phyloP scores from a whole-genome alignment of 2,797 vertebrate genomes.

The Acrocephalus scirpaceus region DNA sequence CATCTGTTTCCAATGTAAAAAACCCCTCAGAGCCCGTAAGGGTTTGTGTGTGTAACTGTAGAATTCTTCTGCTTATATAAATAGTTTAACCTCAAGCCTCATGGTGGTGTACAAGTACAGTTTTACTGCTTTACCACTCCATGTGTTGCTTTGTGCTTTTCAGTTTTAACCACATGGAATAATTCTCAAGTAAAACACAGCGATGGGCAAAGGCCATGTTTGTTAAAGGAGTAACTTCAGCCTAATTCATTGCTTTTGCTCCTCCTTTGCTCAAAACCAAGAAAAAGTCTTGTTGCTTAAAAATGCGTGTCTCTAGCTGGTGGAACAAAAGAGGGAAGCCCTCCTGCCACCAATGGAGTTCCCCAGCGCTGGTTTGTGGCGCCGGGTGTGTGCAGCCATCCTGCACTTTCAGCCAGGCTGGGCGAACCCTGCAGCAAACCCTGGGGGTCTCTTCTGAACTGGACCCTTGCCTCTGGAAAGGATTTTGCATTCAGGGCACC shows the following conservation, averaged over 20 bases:
- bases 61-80: neutral
- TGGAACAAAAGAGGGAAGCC: neutral
- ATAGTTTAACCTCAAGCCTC: constrained; percentile 64
- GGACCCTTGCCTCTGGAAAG: neutral
- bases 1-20: constrained; percentile 7
- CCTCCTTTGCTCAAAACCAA: neutral
- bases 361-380: too few relatives aligned
- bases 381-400: too few relatives aligned
- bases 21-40: neutral
- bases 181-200: neutral
- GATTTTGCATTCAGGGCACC: accelerated
- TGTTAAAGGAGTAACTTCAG: neutral
- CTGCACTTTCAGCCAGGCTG: too few relatives aligned
- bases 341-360: too few relatives aligned
- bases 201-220: accelerated
- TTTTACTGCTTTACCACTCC: neutral
- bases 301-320: neutral
- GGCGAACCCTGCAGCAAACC: too few relatives aligned
- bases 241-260: neutral
- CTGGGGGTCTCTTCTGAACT: too few relatives aligned
- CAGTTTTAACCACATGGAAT: neutral
- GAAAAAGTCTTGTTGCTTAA: neutral
- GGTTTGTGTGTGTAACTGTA: neutral
- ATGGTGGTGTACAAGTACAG: constrained; percentile 65
- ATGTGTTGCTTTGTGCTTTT: neutral